These are phyloP conservation scores for Gandaritis pyraliata DNA, from an alignment of 2,888 invertebrate species.

Conservation along the genomic window DNA sequence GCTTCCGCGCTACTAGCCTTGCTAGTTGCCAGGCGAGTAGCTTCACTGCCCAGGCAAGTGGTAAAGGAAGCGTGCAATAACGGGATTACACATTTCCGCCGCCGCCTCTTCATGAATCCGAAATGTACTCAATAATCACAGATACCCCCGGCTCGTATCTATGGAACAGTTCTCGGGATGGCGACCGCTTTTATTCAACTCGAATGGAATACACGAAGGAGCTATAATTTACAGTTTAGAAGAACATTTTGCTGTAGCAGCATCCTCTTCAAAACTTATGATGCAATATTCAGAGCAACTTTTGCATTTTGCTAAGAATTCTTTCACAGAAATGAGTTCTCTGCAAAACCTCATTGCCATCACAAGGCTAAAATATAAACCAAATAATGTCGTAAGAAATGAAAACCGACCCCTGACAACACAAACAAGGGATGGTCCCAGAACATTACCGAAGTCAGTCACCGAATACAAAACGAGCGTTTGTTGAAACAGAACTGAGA, in stretches of 20 bases:
- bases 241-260: conserved; percentile 12
- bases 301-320: neutral
- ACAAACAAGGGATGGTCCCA: conserved; percentile 8
- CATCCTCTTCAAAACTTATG: conserved; percentile 7
- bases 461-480: conserved; percentile 23
- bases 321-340: neutral
- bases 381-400: neutral
- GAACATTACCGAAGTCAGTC: conserved; percentile 6
- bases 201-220: conserved; percentile 11
- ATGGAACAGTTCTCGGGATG: conserved; percentile 6
- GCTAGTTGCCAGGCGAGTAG: conserved; percentile 14
- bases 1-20: conserved; percentile 1
- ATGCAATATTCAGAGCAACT: conserved; percentile 11
- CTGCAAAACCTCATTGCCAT: neutral
- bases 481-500: conserved; percentile 25
- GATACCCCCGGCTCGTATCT: conserved; percentile 25
- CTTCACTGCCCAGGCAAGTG: neutral
- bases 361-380: neutral
- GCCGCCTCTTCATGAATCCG: conserved; percentile 33
- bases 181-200: conserved; percentile 3
- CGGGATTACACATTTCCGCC: conserved; percentile 56
- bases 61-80: conserved; percentile 50
- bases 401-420: conserved; percentile 2
- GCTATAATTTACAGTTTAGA: conserved; percentile 23
- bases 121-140: conserved; percentile 32